A percentile compares a stretch with the other conserved stretches of the same genome.
Evolutionary conservation across 35 echinoderm and acorn worm genomes (phyloP).

Genomic region (Heliocidaris erythrogramma): DNA sequence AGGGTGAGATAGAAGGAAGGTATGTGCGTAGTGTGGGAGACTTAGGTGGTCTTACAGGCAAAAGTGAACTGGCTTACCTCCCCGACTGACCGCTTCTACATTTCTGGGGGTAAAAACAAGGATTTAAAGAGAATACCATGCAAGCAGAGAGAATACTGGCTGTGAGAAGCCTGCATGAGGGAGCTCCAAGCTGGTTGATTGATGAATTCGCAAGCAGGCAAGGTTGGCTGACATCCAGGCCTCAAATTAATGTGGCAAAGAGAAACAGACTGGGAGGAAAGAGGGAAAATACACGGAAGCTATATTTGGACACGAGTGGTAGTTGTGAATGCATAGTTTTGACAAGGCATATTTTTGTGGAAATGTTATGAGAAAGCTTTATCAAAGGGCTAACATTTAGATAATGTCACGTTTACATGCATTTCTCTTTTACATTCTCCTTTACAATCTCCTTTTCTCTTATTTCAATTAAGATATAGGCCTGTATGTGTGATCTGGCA

Average conservation of each 20-base stretch:
- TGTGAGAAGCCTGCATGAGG: not conserved
- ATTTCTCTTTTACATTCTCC: too few relatives aligned
- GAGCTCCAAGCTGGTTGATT: slow-evolving; percentile 10
- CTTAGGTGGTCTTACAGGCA: not conserved
- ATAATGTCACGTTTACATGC: not conserved
- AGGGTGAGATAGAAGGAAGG: not conserved
- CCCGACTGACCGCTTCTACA: not conserved
- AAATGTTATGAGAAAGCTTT: not conserved
- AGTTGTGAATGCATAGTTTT: not conserved
- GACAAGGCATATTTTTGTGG: slow-evolving; percentile 11
- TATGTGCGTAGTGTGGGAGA: not conserved
- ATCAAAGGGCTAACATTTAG: not conserved
- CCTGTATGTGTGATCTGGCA: not conserved
- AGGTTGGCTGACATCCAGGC: slow-evolving; percentile 21
- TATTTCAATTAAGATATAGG: not conserved
- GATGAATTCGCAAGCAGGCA: not conserved
- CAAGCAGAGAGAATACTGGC: not conserved
- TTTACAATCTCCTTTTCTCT: too few relatives aligned
- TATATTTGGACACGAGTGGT: slow-evolving; percentile 10
- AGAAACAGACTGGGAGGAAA: not conserved
- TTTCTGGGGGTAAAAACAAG: not conserved
- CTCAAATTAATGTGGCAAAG: slow-evolving; percentile 10
- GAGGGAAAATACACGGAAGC: slow-evolving; percentile 12
- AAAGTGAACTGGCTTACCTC: not conserved
- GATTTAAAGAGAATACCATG: not conserved